Conservation (phyloP, 2,797 vertebrate genomes). For the Adelosebastes latens region DNA sequence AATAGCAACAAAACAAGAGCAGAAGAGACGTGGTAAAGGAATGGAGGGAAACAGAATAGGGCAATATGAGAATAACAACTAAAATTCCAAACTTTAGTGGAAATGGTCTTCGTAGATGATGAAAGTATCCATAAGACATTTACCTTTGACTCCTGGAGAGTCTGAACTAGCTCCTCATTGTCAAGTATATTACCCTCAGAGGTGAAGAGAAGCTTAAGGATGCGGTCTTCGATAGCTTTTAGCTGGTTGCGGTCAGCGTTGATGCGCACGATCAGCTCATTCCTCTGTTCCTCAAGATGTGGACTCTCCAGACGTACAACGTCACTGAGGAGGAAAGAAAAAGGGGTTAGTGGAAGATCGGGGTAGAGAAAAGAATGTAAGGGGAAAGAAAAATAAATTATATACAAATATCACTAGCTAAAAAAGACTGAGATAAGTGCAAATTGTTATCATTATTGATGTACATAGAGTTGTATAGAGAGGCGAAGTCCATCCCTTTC, state of each 20-base stretch:
- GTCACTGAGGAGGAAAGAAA: conserved; percentile 69
- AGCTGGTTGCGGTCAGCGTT: conserved; percentile 87
- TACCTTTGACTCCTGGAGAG: conserved; percentile 88
- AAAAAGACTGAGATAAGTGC: neutral
- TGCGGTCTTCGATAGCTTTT: conserved; percentile 86
- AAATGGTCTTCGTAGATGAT: neutral
- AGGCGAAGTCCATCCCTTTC: neutral
- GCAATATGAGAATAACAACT: neutral
- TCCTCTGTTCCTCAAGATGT: conserved; percentile 87
- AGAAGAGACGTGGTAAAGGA: neutral
- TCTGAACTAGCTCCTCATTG: conserved; percentile 86
- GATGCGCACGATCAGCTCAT: conserved; percentile 84
- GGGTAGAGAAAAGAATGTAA: neutral
- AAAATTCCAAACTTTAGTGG: neutral
- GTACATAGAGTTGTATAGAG: neutral
- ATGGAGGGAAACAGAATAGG: neutral
- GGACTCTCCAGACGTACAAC: conserved; percentile 87
- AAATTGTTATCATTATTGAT: neutral
- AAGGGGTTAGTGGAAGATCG: neutral
- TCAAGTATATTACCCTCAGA: conserved; percentile 88
- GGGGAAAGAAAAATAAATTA: neutral
- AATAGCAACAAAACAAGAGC: neutral
- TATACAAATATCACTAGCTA: neutral
- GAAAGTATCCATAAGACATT: neutral
- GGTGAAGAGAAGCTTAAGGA: conserved; percentile 86